Percentiles rank a stretch among this genome's conserved stretches.
These are phyloP conservation scores for Tokudaia tokunoshimensis DNA, from an alignment of 2,797 vertebrate species.

Conservation along the genomic window DNA sequence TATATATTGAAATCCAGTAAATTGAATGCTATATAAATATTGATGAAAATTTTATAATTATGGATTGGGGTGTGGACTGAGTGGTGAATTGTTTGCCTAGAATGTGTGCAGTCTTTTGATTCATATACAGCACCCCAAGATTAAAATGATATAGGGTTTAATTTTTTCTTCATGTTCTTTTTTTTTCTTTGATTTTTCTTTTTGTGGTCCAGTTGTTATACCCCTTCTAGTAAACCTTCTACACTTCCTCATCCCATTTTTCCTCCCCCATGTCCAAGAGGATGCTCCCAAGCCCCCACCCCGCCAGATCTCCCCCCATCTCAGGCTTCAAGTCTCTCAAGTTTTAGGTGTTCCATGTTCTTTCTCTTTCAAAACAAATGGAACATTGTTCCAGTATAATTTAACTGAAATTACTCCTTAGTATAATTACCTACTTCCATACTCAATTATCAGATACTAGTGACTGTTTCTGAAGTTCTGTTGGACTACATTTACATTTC, in stretches of 20 bases:
- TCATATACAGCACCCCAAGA: not conserved
- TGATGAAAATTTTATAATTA: not conserved
- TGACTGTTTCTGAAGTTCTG: not conserved
- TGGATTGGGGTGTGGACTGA: not conserved
- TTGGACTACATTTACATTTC: slow-evolving; percentile 1
- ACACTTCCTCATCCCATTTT: too few relatives aligned
- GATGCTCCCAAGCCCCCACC: too few relatives aligned
- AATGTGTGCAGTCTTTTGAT: not conserved
- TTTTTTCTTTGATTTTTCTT: not conserved
- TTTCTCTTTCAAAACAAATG: slow-evolving; percentile 5
- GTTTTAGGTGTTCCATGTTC: not conserved
- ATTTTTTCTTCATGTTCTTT: not conserved
- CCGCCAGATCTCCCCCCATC: too few relatives aligned
- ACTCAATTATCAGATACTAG: not conserved
- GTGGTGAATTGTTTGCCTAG: not conserved
- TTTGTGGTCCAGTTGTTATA: too few relatives aligned
- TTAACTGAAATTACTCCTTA: slow-evolving; percentile 45
- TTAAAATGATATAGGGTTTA: not conserved
- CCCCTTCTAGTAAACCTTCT: too few relatives aligned
- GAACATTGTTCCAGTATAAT: not conserved
- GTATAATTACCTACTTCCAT: not conserved
- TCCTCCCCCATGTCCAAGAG: too few relatives aligned
- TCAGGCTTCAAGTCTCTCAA: too few relatives aligned
- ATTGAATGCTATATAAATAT: not conserved
- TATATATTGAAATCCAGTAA: not conserved